Conservation (phyloP, 2,888 invertebrate genomes). For the Arctia plantaginis region DNA sequence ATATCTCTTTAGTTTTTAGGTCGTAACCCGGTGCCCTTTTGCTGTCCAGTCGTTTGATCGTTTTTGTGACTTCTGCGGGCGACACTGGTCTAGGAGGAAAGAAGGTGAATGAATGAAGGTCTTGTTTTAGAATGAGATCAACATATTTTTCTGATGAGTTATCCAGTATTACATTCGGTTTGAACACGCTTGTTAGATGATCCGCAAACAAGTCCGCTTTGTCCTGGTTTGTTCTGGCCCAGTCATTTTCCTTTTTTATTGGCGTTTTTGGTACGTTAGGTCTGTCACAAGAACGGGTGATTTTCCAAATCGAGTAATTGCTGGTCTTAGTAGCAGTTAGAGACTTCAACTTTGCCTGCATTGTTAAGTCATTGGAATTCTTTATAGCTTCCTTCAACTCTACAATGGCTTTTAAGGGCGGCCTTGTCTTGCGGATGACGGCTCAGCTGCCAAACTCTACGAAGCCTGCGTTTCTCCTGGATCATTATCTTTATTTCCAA, state of each 20-base stretch:
- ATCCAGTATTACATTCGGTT: slow-evolving; percentile 4
- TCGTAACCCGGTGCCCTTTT: too few species aligned
- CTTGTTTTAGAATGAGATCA: slow-evolving; percentile 9
- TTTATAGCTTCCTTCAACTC: not conserved
- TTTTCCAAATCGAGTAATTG: slow-evolving; percentile 14
- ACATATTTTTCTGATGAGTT: slow-evolving; percentile 3
- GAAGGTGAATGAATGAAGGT: slow-evolving; percentile 12
- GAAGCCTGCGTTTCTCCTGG: slow-evolving; percentile 25
- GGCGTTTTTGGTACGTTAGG: not conserved
- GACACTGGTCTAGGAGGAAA: slow-evolving; percentile 8
- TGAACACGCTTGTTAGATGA: slow-evolving; percentile 16
- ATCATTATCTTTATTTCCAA: slow-evolving; percentile 16
- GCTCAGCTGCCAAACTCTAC: slow-evolving; percentile 32
- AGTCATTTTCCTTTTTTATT: not conserved
- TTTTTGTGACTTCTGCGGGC: not conserved
- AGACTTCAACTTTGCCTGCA: slow-evolving; percentile 2
- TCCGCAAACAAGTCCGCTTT: slow-evolving; percentile 16
- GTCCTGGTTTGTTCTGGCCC: slow-evolving; percentile 12
- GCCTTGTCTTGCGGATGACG: slow-evolving; percentile 18
- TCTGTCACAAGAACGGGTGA: not conserved
- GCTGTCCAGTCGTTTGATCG: too few species aligned
- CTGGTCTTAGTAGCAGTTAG: slow-evolving; percentile 2
- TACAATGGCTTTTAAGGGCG: not conserved
- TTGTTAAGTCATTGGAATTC: not conserved
- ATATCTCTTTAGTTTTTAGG: too few species aligned